Evolutionary conservation across 2,888 invertebrate species (phyloP), one percentile per base, ranked within the genome.

Genomic region (Lasioglossum figueresi): DNA sequence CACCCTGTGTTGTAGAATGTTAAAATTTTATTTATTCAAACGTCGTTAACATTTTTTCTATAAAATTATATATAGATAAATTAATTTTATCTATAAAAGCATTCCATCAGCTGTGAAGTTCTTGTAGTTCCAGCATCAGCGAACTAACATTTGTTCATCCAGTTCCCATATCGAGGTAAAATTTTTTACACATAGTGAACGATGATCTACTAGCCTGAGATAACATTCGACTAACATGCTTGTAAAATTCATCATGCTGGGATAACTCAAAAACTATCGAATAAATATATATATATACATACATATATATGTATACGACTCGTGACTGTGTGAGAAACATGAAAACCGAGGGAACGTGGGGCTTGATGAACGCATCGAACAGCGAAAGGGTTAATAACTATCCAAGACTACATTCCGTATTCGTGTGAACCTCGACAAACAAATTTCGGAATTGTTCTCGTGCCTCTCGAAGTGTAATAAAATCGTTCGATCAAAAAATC

Each of bases 331-430:
- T 37, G 23, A 37, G 8, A 40, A n/a, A 68, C 68, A 12, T 37
- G 40, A 37, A 40, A 68, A 68, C 37, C 68, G 23, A n/a, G 68
- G 23, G 23, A 10, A 37, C 34, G 23, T 34, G 37, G 37, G 19
- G 37, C 10, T 56, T 68, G 34, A 34, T 68, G 23, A 37, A 68
- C 68, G 40, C 68, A 68, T 68, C 37, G 68, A 68, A 68, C 68
- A 68, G 68, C 68, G 68, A 68, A 68, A 68, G 68, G 68, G 68
- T 68, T 68, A 68, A 37, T 19, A 37, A 68, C 34, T 19, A 37
- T 68, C 12, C 31, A 59, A 16, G 43, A 45, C 14, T 27, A 27
- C 31, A 14, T 27, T 31, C n/a, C 59, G 59, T 59, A 27, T 4
- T 59, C 59, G 59, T 59, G 59, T 27, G 14, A 27, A 27, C 10